A percentile compares a stretch with the other conserved stretches of the same genome.
Evolutionary conservation across 2,113 vertebrate species (phyloP).

Genomic region (Phrynocephalus versicolor): DNA sequence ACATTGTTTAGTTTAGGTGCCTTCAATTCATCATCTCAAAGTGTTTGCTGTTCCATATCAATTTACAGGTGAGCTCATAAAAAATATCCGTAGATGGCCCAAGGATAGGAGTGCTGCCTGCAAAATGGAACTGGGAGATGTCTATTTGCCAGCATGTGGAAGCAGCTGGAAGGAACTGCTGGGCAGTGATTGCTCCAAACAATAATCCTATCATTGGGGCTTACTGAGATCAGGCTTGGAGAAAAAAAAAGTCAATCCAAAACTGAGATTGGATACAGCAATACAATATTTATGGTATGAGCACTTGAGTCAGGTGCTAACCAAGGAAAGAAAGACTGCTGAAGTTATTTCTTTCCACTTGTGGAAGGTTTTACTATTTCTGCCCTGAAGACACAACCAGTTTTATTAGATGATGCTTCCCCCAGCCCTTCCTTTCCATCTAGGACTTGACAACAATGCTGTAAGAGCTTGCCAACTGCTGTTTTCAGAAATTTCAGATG

Average conservation of each 20-base stretch:
- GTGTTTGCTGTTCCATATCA: constrained; percentile 23
- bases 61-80: constrained; percentile 45
- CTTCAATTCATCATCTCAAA: not conserved
- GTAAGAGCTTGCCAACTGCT: not conserved
- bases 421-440: not conserved
- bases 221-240: constrained; percentile 25
- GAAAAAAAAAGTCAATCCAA: constrained; percentile 72
- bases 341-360: not conserved
- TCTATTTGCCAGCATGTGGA: constrained; percentile 49
- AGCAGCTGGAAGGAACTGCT: constrained; percentile 68
- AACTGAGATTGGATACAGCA: constrained; percentile 58
- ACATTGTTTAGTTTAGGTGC: not conserved
- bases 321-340: not conserved
- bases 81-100: constrained; percentile 11
- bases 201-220: constrained; percentile 60
- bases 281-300: constrained; percentile 62
- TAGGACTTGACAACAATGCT: not conserved
- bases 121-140: constrained; percentile 29
- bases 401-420: not conserved
- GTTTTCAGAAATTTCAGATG: not conserved
- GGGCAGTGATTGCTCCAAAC: constrained; percentile 63
- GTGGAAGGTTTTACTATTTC: not conserved
- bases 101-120: constrained; percentile 32
- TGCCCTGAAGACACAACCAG: not conserved
- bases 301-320: not conserved